A percentile compares a stretch with the other conserved stretches of the same genome.
Conservation (phyloP, 2,888 invertebrate genomes). For the Brachypalpus laphriformis region DNA sequence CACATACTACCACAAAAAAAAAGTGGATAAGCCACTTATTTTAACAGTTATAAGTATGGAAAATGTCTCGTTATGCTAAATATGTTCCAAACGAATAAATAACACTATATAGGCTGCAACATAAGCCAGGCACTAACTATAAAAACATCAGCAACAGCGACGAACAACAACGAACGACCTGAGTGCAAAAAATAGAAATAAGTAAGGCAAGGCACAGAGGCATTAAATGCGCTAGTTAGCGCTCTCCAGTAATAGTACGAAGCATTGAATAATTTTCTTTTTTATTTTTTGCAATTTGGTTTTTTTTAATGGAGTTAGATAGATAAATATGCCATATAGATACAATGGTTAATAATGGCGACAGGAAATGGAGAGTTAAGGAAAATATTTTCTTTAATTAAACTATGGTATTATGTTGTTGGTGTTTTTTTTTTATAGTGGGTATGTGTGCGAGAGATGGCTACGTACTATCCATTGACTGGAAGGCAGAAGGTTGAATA, state of each 20-base stretch:
- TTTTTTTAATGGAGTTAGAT: conserved; percentile 66
- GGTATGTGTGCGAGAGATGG: conserved; percentile 7
- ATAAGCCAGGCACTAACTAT: conserved; percentile 11
- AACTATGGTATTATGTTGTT: conserved; percentile 70
- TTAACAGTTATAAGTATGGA: conserved; percentile 68
- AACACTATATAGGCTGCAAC: conserved; percentile 37
- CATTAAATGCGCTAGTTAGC: conserved; percentile 57
- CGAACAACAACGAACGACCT: conserved; percentile 17
- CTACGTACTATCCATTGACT: conserved; percentile 23
- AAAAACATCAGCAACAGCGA: conserved; percentile 17
- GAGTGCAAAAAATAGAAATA: conserved; percentile 21
- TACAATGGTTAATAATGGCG: conserved; percentile 66
- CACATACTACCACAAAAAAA: neutral
- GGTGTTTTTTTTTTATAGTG: conserved; percentile 26
- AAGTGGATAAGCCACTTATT: conserved; percentile 52
- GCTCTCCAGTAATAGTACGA: conserved; percentile 50
- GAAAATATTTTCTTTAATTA: conserved; percentile 76
- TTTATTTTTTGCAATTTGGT: conserved; percentile 49
- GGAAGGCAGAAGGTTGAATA: conserved; percentile 41
- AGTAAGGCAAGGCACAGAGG: conserved; percentile 34
- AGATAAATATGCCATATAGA: conserved; percentile 77
- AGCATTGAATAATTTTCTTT: conserved; percentile 54
- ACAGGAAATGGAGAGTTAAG: conserved; percentile 76
- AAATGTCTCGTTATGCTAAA: conserved; percentile 72
- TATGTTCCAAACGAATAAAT: conserved; percentile 68